Evolutionary conservation across 2,888 invertebrate genomes (phyloP).

Genomic region (Crioceris asparagi): DNA sequence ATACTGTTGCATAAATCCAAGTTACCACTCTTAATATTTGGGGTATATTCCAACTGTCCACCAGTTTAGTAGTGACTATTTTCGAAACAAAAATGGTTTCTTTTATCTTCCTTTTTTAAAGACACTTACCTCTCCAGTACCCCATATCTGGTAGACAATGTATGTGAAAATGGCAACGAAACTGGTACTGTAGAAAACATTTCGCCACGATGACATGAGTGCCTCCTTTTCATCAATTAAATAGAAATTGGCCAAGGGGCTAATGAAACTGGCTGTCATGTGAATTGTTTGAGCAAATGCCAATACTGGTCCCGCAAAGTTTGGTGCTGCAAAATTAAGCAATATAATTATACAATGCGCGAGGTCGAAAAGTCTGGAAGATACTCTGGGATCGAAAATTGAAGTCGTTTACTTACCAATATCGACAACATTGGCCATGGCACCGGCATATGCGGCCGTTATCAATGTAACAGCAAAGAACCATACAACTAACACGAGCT

Average conservation of each 20-base stretch:
- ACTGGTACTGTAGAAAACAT: slow-evolving; percentile 53
- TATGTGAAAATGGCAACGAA: slow-evolving; percentile 51
- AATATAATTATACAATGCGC: background rate
- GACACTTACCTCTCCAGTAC: slow-evolving; percentile 50
- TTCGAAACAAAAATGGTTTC: no score
- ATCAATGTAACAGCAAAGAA: slow-evolving; percentile 59
- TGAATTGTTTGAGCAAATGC: slow-evolving; percentile 69
- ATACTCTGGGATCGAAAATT: no score
- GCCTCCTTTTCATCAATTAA: slow-evolving; percentile 47
- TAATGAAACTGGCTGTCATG: slow-evolving; percentile 62
- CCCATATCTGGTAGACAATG: slow-evolving; percentile 53
- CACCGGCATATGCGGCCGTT: slow-evolving; percentile 62
- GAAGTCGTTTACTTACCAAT: slow-evolving; percentile 41
- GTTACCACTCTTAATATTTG: no score
- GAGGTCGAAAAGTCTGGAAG: no score
- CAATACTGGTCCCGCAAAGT: slow-evolving; percentile 61
- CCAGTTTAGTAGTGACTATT: no score
- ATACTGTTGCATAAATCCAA: no score
- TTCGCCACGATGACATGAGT: slow-evolving; percentile 48
- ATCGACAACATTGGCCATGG: slow-evolving; percentile 67
- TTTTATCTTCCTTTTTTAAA: no score
- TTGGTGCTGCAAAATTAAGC: slow-evolving; percentile 44
- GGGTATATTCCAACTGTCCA: no score
- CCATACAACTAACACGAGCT: slow-evolving; percentile 51
- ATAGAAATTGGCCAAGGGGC: slow-evolving; percentile 53